Conservation (phyloP, 2,113 vertebrate genomes). For the Fukomys damarensis region DNA sequence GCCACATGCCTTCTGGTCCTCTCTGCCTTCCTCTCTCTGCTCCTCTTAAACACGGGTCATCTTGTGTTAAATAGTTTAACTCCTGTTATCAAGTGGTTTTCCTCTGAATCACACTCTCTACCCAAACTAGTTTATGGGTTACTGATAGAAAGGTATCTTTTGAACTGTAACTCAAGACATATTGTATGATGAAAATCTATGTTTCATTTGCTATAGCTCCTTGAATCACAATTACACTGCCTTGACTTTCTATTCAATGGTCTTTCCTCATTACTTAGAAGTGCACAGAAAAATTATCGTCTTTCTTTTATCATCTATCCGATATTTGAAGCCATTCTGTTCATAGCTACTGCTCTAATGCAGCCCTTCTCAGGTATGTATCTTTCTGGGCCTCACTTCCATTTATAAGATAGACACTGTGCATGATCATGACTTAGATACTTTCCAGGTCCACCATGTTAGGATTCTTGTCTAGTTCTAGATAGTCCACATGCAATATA, state of each 20-base stretch:
- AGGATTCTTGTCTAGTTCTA: not conserved
- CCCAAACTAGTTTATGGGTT: not conserved
- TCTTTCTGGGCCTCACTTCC: not conserved
- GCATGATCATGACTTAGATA: not conserved
- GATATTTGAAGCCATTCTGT: not conserved
- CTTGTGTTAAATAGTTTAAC: not conserved
- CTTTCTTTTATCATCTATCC: not conserved
- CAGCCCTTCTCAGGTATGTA: not conserved
- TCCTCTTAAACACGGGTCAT: not conserved
- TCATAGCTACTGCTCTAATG: not conserved
- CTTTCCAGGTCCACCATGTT: not conserved
- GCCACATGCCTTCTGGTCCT: not conserved
- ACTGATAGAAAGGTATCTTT: not conserved
- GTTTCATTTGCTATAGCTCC: not conserved
- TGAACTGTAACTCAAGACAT: not conserved
- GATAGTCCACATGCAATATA: not conserved
- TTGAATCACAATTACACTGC: not conserved
- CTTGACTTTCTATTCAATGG: not conserved
- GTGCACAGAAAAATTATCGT: not conserved
- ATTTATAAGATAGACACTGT: not conserved
- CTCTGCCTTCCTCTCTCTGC: not conserved
- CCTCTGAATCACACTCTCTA: not conserved
- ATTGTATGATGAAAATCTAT: not conserved
- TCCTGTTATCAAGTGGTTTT: not conserved
- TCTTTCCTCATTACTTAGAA: not conserved